Evolutionary conservation across 2,888 invertebrate species (phyloP), one percentile per base, ranked within the genome.

Genomic region (Platynereis dumerilii): DNA sequence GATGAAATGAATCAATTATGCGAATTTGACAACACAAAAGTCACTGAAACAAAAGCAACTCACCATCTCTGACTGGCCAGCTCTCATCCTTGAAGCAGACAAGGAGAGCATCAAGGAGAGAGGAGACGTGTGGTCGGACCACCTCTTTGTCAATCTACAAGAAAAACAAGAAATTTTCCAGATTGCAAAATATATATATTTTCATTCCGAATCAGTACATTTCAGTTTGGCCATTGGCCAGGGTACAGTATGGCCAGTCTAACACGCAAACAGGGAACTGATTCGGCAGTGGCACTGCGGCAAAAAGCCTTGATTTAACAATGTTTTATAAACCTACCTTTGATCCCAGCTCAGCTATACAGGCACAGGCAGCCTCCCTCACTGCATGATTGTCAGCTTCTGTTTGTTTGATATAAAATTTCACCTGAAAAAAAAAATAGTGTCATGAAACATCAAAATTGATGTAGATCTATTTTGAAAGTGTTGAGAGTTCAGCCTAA

Each of bases 41-140:
- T n/a, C 34, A 34, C 5, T 12, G 34, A 34, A 12, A 7, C 34
- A 34, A 34, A 34, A 12, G 12, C 48, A 3, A 20, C 78, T 76
- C 75, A 87, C 87, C 86, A 81, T 88, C 87, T 74, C 87, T 76
- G 20, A 87, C 87, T 64, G 87, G 87, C 87, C 87, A 88, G 72
- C 86, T 87, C 60, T 87, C 86, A 79, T 88, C 87, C 70, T 82
- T 80, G 74, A 87, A 87, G 72, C 87, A 87, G 1, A 81, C 75
- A 22, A 86, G 72, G 17, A 88, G 77, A 1, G 87, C 85, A 57
- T 84, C 80, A 52, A 87, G 73, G 7, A 87, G 76, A 29, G 69
- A 71, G 26, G 78, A 71, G n/a, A 87, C 85, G 72, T 82, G 78
- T 0, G 86, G 84, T 44, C 81, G 74, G 1, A 87, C 84, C 29